Conservation (phyloP, 2,888 invertebrate genomes). For the Phania funesta region DNA sequence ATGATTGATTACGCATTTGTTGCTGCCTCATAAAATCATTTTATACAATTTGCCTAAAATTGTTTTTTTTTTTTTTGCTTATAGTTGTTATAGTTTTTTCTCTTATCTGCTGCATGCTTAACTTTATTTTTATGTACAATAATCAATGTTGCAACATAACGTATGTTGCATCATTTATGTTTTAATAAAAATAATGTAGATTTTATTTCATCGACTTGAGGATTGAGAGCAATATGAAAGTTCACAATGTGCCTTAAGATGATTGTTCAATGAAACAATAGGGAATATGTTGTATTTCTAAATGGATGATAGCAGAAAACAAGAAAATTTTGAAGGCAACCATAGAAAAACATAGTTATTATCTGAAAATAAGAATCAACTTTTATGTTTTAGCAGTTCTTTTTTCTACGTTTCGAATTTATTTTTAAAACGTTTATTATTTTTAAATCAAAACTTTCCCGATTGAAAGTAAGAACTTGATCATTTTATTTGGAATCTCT, state of each 20-base stretch:
- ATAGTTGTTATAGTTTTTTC: background rate
- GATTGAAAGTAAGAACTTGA: too few relatives aligned
- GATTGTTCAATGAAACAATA: background rate
- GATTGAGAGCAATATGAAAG: background rate
- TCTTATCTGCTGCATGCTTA: too few relatives aligned
- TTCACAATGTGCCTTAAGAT: background rate
- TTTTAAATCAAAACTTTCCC: too few relatives aligned
- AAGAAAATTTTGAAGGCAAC: conserved; percentile 18
- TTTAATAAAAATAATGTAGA: conserved; percentile 44
- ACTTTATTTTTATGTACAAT: background rate
- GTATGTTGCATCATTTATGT: background rate
- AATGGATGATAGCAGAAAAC: background rate
- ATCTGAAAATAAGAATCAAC: background rate
- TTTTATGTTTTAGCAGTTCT: too few relatives aligned
- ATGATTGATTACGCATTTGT: conserved; percentile 75
- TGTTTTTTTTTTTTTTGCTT: conserved; percentile 5
- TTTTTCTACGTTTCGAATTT: too few relatives aligned
- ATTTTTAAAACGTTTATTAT: too few relatives aligned
- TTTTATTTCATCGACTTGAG: conserved; percentile 6
- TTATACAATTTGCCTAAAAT: conserved; percentile 2
- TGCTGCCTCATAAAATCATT: background rate
- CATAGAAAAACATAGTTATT: background rate
- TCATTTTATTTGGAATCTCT: too few relatives aligned
- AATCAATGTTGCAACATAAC: conserved; percentile 23
- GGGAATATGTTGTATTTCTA: background rate